Conservation (phyloP, 2,797 vertebrate species). For the Karalla daura region DNA sequence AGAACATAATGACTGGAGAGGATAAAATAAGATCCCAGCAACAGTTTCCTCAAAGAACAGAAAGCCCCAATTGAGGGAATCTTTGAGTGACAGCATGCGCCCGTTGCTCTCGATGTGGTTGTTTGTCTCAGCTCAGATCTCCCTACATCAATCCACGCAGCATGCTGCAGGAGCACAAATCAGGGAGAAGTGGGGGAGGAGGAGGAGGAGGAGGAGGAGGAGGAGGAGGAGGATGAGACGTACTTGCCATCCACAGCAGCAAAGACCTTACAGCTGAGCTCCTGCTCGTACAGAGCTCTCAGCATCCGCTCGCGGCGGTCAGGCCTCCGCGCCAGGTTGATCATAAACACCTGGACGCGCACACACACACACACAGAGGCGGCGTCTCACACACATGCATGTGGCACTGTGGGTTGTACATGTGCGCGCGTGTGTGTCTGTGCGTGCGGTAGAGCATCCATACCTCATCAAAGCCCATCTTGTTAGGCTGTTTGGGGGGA, state of each 20-base stretch:
- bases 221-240: conserved; percentile 56
- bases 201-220: not conserved
- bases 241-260: conserved; percentile 93
- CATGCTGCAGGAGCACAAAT: conserved; percentile 46
- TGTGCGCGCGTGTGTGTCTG: conserved; percentile 18
- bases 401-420: conserved; percentile 16
- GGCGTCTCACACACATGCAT: conserved; percentile 31
- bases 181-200: conserved; percentile 34
- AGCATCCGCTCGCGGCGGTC: conserved; percentile 90
- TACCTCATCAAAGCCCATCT: conserved; percentile 99
- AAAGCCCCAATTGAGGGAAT: conserved; percentile 10
- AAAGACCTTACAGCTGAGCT: conserved; percentile 86
- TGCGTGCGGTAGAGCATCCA: conserved; percentile 20
- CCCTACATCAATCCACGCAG: conserved; percentile 34
- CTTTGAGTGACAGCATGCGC: conserved; percentile 15
- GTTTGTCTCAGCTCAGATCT: conserved; percentile 50
- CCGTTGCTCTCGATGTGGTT: conserved; percentile 35
- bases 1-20: conserved; percentile 1
- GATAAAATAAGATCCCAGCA: not conserved
- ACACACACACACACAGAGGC: conserved; percentile 50
- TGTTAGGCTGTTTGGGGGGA: conserved; percentile 88
- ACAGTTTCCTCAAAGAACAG: not conserved
- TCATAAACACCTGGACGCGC: conserved; percentile 90
- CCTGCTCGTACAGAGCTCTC: conserved; percentile 82
- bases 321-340: conserved; percentile 87